Base-by-base conservation (phyloP, 2,797 vertebrate species). In the Lutjanus campechanus region DNA sequence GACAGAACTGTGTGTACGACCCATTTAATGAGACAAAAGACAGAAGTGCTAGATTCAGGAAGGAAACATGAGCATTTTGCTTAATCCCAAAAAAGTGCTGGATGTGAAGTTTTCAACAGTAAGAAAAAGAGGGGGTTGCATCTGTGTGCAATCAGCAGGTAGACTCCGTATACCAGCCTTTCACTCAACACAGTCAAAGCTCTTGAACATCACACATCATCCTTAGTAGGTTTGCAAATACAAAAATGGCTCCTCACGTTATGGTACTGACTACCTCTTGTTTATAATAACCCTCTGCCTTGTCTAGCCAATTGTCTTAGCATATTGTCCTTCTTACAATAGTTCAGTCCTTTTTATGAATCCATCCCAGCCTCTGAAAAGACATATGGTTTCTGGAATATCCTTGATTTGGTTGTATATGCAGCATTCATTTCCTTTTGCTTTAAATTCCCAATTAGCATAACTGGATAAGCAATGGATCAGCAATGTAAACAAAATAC, bases 301-400 rank as follows among this genome's bases (percentile, higher is more conserved):
- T 58, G 61, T 49, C 11, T 4, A 20, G 36, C 2, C 17, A 49
- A 49, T 17, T 70, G 49, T n/a, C 49, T 41, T 51, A 20, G 17
- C 16, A 44, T 50, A 20, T 25, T 49, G 29, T 16, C 36, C n/a
- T 17, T 41, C 5, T 40, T 61, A 4, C 12, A 59, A 10, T 49
- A 44, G 11, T 40, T 10, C 4, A 15, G 0, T 47, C 51, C 16
- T 47, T 1, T 41, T 41, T 25, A n/a, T 51, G 17, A 53, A 22
- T 16, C 41, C 15, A 53, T 36, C 16, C 8, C 13, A 12, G 17
- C 36, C 29, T n/a, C 9, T 60, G 36, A 60, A 12, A 41, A 19
- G 36, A 47, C 43, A 12, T 20, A 16, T 20, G 43, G 53, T 20
- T 63, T 71, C 69, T 56, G 50, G 44, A 63, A 56, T 56, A 63